Evolutionary conservation across 1,140 invertebrate genomes (phyloP).

Genomic region (Arctopsyche grandis): DNA sequence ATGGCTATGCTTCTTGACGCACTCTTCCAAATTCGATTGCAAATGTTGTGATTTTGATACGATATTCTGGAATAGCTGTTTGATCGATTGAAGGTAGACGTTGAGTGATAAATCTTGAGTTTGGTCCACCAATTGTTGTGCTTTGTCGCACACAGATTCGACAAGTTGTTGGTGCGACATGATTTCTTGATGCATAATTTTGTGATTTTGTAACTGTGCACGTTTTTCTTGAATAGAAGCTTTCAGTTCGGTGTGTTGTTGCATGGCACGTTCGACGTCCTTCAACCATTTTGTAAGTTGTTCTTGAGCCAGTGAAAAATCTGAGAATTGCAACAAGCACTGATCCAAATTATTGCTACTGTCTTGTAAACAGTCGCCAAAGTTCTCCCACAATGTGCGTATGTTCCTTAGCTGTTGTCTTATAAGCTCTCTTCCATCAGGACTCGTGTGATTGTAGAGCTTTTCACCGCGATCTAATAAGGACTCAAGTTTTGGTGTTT

Average conservation of each 20-base stretch:
- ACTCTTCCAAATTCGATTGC: constrained; percentile 84
- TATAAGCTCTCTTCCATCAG: constrained; percentile 91
- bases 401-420: constrained; percentile 87
- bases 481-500: constrained; percentile 84
- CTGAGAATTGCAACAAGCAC: constrained; percentile 88
- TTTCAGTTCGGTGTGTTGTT: constrained; percentile 90
- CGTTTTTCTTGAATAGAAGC: constrained; percentile 93
- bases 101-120: constrained; percentile 88
- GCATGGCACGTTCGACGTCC: constrained; percentile 91
- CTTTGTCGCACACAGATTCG: constrained; percentile 91
- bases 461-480: constrained; percentile 91
- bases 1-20: constrained; percentile 86
- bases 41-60: constrained; percentile 88
- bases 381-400: constrained; percentile 86
- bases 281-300: constrained; percentile 92
- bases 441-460: constrained; percentile 91
- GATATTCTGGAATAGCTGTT: constrained; percentile 88
- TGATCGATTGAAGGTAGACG: constrained; percentile 88
- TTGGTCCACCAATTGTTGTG: constrained; percentile 87
- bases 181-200: constrained; percentile 95
- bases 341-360: constrained; percentile 86
- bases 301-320: constrained; percentile 88
- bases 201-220: constrained; percentile 93
- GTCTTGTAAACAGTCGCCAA: constrained; percentile 83
- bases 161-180: constrained; percentile 90